phyloP scores from a whole-genome alignment of 1,140 invertebrate genomes.

The Pectinophora gossypiella region DNA sequence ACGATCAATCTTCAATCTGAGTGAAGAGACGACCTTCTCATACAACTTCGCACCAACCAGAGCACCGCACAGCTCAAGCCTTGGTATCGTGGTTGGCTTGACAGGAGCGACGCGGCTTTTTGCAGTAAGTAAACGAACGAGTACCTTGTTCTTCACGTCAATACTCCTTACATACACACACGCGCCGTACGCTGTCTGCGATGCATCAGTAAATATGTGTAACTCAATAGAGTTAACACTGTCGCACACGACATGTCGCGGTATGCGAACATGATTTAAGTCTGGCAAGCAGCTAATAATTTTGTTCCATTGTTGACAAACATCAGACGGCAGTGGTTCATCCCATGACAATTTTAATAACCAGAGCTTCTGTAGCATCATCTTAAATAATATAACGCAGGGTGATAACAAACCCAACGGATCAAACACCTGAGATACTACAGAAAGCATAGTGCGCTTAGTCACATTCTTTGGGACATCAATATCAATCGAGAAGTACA shows the following conservation, averaged over 20 bases:
- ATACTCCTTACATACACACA: neutral
- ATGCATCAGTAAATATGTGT: neutral
- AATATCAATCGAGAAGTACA: neutral
- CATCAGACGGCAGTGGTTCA: neutral
- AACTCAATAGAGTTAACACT: neutral
- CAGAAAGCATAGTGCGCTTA: neutral
- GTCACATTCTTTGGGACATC: neutral
- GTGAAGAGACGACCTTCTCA: slow-evolving; percentile 13
- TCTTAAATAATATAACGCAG: neutral
- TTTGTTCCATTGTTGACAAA: neutral
- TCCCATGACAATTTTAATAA: neutral
- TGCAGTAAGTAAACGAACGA: neutral
- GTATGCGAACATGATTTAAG: neutral
- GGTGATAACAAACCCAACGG: neutral
- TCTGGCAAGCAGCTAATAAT: neutral
- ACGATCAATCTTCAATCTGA: slow-evolving; percentile 10
- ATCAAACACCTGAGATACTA: neutral
- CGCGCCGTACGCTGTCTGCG: neutral
- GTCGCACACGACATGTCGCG: neutral
- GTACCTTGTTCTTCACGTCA: neutral
- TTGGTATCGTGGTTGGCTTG: slow-evolving; percentile 52
- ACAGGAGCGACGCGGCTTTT: slow-evolving; percentile 65
- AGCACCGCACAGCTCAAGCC: slow-evolving; percentile 66
- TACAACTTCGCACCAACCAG: slow-evolving; percentile 37
- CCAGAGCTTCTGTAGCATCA: neutral